Conservation (phyloP, 2,113 vertebrate genomes). For the Turnix velox region DNA sequence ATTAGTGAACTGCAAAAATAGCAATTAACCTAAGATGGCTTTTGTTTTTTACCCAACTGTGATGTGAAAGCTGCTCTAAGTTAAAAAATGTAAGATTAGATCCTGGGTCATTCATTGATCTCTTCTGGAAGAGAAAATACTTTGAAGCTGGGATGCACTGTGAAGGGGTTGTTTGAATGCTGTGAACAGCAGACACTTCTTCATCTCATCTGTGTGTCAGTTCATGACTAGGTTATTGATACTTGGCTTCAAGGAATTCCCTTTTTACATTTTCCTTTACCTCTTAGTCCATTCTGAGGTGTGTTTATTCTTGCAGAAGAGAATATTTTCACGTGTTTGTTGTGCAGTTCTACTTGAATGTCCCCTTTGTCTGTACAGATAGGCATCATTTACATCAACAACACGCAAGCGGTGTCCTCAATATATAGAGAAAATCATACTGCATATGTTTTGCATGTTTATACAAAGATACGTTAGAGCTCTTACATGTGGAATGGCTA, state of each 20-base stretch:
- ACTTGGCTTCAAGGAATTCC: neutral
- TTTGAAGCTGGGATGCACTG: neutral
- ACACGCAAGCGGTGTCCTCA: neutral
- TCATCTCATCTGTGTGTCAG: neutral
- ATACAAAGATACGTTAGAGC: neutral
- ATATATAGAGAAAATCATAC: neutral
- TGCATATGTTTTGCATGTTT: neutral
- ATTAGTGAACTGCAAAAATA: conserved; percentile 52
- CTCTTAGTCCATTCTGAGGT: neutral
- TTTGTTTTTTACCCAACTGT: conserved; percentile 12
- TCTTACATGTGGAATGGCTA: neutral
- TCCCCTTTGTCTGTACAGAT: neutral
- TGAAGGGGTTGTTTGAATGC: neutral
- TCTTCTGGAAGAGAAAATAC: neutral
- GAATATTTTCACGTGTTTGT: neutral
- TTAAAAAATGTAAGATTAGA: conserved; percentile 10
- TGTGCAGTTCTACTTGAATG: neutral
- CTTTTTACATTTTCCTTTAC: neutral
- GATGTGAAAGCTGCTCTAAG: neutral
- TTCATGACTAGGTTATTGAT: neutral
- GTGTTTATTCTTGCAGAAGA: neutral
- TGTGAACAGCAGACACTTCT: neutral
- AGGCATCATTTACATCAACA: neutral
- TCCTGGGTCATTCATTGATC: neutral
- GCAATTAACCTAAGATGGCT: conserved; percentile 50